Percentiles rank a stretch among this genome's conserved stretches.
Conservation (phyloP, 2,888 invertebrate species). For the Caenorhabditis sp. region DNA sequence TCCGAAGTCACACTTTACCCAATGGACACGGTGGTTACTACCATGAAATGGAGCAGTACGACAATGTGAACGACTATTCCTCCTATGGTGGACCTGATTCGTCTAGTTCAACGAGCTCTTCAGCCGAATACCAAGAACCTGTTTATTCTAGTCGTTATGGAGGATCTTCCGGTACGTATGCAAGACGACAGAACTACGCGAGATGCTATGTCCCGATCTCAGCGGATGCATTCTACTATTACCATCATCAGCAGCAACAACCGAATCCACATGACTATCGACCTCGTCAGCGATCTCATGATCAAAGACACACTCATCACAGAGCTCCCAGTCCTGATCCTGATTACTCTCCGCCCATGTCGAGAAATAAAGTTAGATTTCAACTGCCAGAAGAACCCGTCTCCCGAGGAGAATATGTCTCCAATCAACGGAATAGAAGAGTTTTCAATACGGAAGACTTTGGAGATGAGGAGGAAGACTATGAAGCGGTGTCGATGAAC, state of each 20-base stretch:
- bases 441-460: constrained; percentile 42
- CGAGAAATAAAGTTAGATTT: constrained; percentile 64
- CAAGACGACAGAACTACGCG: constrained; percentile 38
- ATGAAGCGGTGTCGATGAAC: constrained; percentile 50
- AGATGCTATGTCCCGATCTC: constrained; percentile 57
- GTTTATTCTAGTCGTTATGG: constrained; percentile 54
- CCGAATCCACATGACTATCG: constrained; percentile 17
- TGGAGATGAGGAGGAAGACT: constrained; percentile 42
- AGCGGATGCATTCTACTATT: constrained; percentile 60
- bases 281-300: constrained; percentile 43
- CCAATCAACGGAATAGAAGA: constrained; percentile 17
- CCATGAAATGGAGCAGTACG: constrained; percentile 67
- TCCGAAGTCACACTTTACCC: constrained; percentile 44
- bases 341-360: constrained; percentile 71
- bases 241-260: constrained; percentile 45
- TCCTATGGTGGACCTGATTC: constrained; percentile 52
- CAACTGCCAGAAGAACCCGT: constrained; percentile 55
- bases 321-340: constrained; percentile 66
- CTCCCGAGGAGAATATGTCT: constrained; percentile 55
- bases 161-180: constrained; percentile 43
- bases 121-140: constrained; percentile 68
- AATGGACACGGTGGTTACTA: constrained; percentile 20
- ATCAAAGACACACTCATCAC: constrained; percentile 17
- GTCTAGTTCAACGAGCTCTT: constrained; percentile 60
- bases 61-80: constrained; percentile 65